phyloP scores from a whole-genome alignment of 2,888 invertebrate species.

The Drosophila antonietae region DNA sequence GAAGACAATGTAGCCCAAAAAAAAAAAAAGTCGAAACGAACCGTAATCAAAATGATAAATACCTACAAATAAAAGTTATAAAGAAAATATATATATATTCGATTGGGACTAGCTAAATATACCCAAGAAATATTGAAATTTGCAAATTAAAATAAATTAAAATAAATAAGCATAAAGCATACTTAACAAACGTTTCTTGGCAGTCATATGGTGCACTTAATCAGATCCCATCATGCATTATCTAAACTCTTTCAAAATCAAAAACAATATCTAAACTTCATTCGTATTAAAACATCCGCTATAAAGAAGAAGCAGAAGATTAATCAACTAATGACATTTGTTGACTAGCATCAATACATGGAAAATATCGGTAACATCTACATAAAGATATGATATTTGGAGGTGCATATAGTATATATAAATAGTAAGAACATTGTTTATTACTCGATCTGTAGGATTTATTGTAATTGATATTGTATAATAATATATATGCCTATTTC shows the following conservation, averaged over 20 bases:
- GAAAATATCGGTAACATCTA: conserved; percentile 15
- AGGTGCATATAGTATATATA: conserved; percentile 44
- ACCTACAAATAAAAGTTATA: conserved; percentile 50
- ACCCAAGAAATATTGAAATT: conserved; percentile 45
- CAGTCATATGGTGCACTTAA: conserved; percentile 76
- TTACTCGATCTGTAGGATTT: conserved; percentile 69
- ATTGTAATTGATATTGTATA: conserved; percentile 61
- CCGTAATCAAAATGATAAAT: conserved; percentile 73
- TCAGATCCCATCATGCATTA: conserved; percentile 41
- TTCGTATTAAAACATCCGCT: conserved; percentile 41
- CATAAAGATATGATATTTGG: conserved; percentile 38
- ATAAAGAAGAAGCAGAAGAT: conserved; percentile 38
- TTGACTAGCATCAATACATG: conserved; percentile 66
- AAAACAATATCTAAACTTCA: conserved; percentile 41
- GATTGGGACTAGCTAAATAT: conserved; percentile 58
- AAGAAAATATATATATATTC: conserved; percentile 30
- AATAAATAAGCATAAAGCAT: conserved; percentile 36
- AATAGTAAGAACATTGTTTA: conserved; percentile 72
- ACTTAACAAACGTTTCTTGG: conserved; percentile 55
- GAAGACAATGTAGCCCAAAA: conserved; percentile 15
- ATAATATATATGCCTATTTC: conserved; percentile 50
- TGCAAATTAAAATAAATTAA: conserved; percentile 37
- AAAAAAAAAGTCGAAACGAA: conserved; percentile 41
- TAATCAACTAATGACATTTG: conserved; percentile 66
- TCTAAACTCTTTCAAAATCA: conserved; percentile 13